Evolutionary conservation across 2,888 invertebrate genomes (phyloP), one percentile per base, ranked within the genome.

Genomic region (Campoplex nolae): DNA sequence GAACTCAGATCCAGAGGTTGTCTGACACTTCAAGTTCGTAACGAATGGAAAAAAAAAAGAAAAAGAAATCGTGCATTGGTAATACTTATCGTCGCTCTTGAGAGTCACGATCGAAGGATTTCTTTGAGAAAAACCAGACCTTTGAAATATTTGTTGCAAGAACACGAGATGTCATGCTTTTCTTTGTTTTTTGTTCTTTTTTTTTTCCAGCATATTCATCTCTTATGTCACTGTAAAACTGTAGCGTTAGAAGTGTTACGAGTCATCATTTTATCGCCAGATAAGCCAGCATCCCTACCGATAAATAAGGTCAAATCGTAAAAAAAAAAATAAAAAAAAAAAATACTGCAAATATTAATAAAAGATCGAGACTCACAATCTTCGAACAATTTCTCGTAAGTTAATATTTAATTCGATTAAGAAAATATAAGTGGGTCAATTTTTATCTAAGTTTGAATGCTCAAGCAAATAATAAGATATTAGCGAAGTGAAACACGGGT

Each of bases 161-260:
- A 18, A 67, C 67, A 67, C 67, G 67, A 45, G 4, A 68, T 45
- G n/a, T 42, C n/a, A 68, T 68, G 9, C 9, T n/a, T n/a, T 68
- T 32, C 32, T 18, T 42, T 42, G n/a, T 23, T 45, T 11, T 68
- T 32, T 65, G 7, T 42, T 42, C 38, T 23, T 45, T 11, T 68
- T n/a, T 4, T 23, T 38, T 11, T 45, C 13, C 13, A 6, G 45
- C 3, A 2, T 11, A 68, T 45, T 68, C 23, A 9, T 68, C n/a
- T 13, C 23, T 35, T 7, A 42, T 23, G 42, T 42, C 23, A 2
- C 45, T 23, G 58, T 58, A 6, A n/a, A 68, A 42, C n/a, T 45
- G 23, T 9, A 23, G 23, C 68, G 23, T 23, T 4, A 45, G 68
- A 11, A 45, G 11, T 35, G 68, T n/a, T 3, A 9, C 38, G 38